Evolutionary conservation across 2,113 vertebrate species (phyloP), one percentile per base, ranked within the genome.

Genomic region (Amphiprion percula): DNA sequence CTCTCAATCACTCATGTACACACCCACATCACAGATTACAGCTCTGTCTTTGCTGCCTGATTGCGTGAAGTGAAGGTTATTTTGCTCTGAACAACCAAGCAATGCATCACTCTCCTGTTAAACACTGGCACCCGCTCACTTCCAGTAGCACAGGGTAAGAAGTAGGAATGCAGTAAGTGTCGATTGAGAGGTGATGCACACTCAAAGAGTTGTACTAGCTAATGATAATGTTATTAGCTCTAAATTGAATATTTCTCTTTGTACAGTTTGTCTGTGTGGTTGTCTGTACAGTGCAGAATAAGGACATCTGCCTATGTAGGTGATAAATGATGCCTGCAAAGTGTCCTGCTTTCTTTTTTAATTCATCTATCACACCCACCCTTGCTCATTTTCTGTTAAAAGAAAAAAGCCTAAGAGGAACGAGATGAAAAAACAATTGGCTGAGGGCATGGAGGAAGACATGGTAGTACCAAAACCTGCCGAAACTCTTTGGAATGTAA

Each of bases 41-140:
- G 75, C 59, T 70, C 67, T 39, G 67, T 37, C 33, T 64, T 75
- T 46, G 17, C 49, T 2, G 68, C 71, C 64, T 85, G 86, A 85
- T 83, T 77, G 83, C 12, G 0, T 59, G 47, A 77, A 85, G 73
- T 62, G 74, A 80, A 83, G 77, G 74, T 82, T 83, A 63, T 88
- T 81, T 78, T 74, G 73, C 68, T 75, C 73, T 68, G 73, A 78
- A 61, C 33, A 76, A 49, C 49, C 59, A 74, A 80, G 67, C 68
- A 74, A 52, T 71, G 68, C 58, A 66, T 80, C 80, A 69, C 44
- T 76, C 21, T 52, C 5, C 46, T 58, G 71, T 64, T 59, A 55
- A 37, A 55, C 54, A 41, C 26, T 26, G 26, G 26, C 26, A 26
- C 26, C 26, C 41, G 10, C 46, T n/a, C 46, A 39, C 39, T 46